Conservation (phyloP, 2,888 invertebrate genomes). For the Phortica magna region DNA sequence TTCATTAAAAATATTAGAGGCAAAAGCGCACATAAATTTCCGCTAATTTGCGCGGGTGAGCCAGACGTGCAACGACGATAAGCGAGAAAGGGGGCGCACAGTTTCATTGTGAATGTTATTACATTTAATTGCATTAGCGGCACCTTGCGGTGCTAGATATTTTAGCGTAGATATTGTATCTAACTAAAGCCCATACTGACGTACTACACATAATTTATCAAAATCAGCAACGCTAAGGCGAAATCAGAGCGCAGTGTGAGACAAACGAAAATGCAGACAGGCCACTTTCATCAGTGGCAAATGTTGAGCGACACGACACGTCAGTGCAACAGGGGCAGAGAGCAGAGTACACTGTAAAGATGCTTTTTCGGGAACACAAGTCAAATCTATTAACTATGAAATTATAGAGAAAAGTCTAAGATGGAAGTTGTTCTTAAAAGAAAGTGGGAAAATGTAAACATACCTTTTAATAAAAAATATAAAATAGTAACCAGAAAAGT, state of each 20-base stretch:
- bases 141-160: constrained; percentile 6
- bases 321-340: no score
- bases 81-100: neutral
- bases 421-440: no score
- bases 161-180: neutral
- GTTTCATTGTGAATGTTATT: neutral
- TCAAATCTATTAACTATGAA: neutral
- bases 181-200: neutral
- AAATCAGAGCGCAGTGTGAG: neutral
- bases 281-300: neutral
- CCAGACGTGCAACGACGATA: neutral
- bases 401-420: neutral
- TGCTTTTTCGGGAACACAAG: neutral
- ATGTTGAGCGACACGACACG: no score
- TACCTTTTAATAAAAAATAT: no score
- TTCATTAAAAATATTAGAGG: constrained; percentile 56
- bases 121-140: constrained; percentile 14
- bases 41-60: constrained; percentile 55
- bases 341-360: neutral
- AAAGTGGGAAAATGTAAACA: no score
- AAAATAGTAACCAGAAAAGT: no score
- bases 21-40: constrained; percentile 53
- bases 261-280: neutral
- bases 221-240: constrained; percentile 6
- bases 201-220: constrained; percentile 13